These are phyloP conservation scores for Porites evermanni DNA, from an alignment of 92 coral and sea anemone species.

Conservation along the genomic window DNA sequence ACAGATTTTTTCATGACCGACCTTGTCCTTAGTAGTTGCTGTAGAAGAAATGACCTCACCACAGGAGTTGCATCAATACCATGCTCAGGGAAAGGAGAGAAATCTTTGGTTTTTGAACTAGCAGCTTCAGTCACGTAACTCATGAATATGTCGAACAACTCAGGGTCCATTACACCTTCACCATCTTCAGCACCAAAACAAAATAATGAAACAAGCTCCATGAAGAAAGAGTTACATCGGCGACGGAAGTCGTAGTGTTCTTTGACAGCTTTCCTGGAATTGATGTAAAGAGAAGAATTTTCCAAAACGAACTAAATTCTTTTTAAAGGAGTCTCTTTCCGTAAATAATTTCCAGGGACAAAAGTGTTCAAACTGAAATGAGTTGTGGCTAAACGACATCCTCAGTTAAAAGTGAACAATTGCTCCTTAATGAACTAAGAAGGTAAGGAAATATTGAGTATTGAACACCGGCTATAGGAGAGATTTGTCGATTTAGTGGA, in stretches of 20 bases:
- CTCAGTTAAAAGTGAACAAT: too few relatives aligned
- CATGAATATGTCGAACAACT: slow-evolving; percentile 78
- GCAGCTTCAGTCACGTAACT: slow-evolving; percentile 69
- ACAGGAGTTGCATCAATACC: slow-evolving; percentile 89
- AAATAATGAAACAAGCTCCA: slow-evolving; percentile 86
- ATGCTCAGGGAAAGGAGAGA: slow-evolving; percentile 87
- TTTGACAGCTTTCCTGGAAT: slow-evolving; percentile 56
- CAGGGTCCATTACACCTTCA: slow-evolving; percentile 52
- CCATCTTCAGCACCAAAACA: slow-evolving; percentile 77
- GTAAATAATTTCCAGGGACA: too few relatives aligned
- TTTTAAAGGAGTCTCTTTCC: neutral
- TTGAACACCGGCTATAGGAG: too few relatives aligned
- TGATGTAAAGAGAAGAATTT: neutral
- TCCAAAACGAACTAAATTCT: too few relatives aligned
- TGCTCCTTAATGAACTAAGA: too few relatives aligned
- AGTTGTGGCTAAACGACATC: too few relatives aligned
- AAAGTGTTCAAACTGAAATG: too few relatives aligned
- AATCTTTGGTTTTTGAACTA: slow-evolving; percentile 68
- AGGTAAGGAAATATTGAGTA: too few relatives aligned
- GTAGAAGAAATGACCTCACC: slow-evolving; percentile 85
- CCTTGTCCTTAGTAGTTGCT: slow-evolving; percentile 80
- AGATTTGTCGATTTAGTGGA: too few relatives aligned
- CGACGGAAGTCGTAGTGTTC: slow-evolving; percentile 75
- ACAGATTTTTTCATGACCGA: neutral
- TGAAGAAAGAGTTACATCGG: slow-evolving; percentile 87